Percentiles rank a stretch among this genome's conserved stretches.
Evolutionary conservation across 2,113 vertebrate genomes (phyloP).

Genomic region (Mirza zaza): DNA sequence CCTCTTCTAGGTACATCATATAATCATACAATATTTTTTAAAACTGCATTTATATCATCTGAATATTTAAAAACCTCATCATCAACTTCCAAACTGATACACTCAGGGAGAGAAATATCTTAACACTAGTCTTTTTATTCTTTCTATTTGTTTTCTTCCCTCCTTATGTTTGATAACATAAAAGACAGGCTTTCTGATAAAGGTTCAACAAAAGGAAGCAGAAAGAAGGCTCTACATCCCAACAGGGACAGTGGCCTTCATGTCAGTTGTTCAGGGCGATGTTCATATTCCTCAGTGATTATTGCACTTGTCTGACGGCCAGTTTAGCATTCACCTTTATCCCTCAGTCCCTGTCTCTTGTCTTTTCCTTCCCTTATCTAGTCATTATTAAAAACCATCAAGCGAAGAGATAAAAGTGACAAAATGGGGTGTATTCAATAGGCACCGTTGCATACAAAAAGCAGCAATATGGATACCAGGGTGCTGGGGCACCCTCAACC

Average conservation of each 20-base stretch:
- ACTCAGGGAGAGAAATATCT: background rate
- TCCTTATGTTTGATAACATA: background rate
- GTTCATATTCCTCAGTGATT: background rate
- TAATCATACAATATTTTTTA: background rate
- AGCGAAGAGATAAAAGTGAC: background rate
- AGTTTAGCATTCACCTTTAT: background rate
- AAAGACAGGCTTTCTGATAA: background rate
- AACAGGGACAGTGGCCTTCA: background rate
- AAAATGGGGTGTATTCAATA: background rate
- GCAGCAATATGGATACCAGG: background rate
- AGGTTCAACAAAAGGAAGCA: background rate
- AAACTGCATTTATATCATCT: background rate
- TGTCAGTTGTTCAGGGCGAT: background rate
- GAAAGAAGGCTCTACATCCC: background rate
- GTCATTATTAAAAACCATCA: background rate
- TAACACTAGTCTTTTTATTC: background rate
- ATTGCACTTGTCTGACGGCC: too few relatives aligned
- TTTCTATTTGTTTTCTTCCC: background rate
- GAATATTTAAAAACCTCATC: background rate
- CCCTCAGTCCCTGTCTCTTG: background rate
- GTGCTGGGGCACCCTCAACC: background rate
- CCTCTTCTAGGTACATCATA: background rate
- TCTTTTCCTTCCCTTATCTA: background rate
- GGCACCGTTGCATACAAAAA: background rate
- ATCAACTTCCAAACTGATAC: conserved; percentile 10